Evolutionary conservation across 2,888 invertebrate species (phyloP).

Genomic region (Physocephala rufipes): DNA sequence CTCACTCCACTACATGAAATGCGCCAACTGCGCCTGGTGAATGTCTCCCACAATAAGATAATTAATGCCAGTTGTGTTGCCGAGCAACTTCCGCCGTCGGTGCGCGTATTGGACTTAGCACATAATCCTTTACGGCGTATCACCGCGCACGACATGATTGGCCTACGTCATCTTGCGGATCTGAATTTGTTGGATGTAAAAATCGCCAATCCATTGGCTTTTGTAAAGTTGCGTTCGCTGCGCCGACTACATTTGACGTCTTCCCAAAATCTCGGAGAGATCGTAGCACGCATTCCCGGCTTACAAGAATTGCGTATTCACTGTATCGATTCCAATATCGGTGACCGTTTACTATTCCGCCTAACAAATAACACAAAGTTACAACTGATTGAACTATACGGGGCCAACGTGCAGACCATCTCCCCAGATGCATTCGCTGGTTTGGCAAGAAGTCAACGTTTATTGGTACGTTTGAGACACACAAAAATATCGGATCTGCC

Average conservation of each 20-base stretch:
- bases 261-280: constrained; percentile 76
- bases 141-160: constrained; percentile 68
- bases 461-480: constrained; percentile 79
- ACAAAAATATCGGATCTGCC: constrained; percentile 84
- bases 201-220: constrained; percentile 78
- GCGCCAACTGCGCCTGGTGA: constrained; percentile 76
- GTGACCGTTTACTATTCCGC: constrained; percentile 74
- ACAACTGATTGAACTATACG: constrained; percentile 82
- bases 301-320: constrained; percentile 80
- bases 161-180: constrained; percentile 75
- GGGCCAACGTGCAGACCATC: constrained; percentile 76
- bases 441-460: constrained; percentile 78
- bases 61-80: constrained; percentile 78
- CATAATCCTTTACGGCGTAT: constrained; percentile 83
- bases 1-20: constrained; percentile 78
- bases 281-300: constrained; percentile 77
- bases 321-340: constrained; percentile 77
- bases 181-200: constrained; percentile 78
- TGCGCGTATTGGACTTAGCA: constrained; percentile 82
- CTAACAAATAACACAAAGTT: constrained; percentile 82
- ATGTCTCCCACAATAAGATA: constrained; percentile 81
- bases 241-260: constrained; percentile 80
- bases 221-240: constrained; percentile 76
- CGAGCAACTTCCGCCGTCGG: constrained; percentile 76
- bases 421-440: constrained; percentile 81